Conservation (phyloP, 2,797 vertebrate genomes). For the Sebastiscus albofasciatus region DNA sequence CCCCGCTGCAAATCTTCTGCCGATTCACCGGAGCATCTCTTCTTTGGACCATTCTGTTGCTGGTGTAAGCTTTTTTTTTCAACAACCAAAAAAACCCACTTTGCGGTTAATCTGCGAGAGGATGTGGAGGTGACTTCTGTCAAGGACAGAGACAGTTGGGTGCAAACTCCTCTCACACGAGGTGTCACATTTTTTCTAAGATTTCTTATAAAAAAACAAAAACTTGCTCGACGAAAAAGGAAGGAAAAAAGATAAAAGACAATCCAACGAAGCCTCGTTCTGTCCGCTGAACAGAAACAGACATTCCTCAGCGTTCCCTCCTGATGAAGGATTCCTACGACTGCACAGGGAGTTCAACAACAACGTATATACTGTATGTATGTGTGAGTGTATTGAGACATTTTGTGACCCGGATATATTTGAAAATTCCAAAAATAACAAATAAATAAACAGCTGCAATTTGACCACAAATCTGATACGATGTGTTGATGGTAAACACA, state of each 20-base stretch:
- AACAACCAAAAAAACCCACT: conserved; percentile 20
- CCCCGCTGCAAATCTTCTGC: background rate
- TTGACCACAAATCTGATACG: background rate
- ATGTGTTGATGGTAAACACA: background rate
- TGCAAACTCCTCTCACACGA: background rate
- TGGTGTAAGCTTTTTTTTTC: background rate
- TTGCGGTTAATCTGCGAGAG: no score
- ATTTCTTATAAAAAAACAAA: conserved; percentile 68
- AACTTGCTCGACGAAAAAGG: conserved; percentile 32
- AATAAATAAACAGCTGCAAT: background rate
- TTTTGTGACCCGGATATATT: background rate
- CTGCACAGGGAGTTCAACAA: background rate
- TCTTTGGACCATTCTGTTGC: conserved; percentile 1
- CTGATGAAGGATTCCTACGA: conserved; percentile 21
- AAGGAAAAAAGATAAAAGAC: background rate
- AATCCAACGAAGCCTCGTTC: conserved; percentile 28
- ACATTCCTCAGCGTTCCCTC: conserved; percentile 53
- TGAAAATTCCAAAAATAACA: background rate
- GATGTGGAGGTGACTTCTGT: background rate
- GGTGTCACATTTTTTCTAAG: conserved; percentile 47
- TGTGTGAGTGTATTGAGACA: background rate
- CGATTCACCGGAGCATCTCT: conserved; percentile 1
- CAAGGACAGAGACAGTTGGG: background rate
- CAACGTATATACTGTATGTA: background rate
- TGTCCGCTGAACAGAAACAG: conserved; percentile 20